A percentile compares a stretch with the other conserved stretches of the same genome.
Conservation (phyloP, 2,113 vertebrate species). For the Sylvietta virens region DNA sequence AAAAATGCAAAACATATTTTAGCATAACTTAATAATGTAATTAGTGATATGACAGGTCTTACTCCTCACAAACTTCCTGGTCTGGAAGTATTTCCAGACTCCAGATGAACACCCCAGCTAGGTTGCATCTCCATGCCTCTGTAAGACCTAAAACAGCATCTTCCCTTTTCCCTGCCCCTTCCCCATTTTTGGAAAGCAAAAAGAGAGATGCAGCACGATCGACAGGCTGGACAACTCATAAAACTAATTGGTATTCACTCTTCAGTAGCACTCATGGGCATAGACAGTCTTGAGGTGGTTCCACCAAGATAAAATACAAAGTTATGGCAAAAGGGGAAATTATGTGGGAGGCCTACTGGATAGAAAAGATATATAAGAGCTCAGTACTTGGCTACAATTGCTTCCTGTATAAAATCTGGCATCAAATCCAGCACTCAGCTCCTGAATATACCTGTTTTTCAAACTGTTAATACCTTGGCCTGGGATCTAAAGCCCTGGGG, state of each 20-base stretch:
- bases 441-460: not conserved
- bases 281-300: not conserved
- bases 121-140: not conserved
- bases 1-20: not conserved
- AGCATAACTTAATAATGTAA: not conserved
- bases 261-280: not conserved
- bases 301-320: not conserved
- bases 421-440: not conserved
- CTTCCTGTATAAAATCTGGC: not conserved
- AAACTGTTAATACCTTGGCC: not conserved
- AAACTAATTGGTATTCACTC: not conserved
- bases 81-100: not conserved
- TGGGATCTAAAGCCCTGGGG: not conserved
- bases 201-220: not conserved
- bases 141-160: not conserved
- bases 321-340: not conserved
- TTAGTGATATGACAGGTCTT: not conserved
- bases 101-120: not conserved
- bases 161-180: not conserved
- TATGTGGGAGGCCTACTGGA: not conserved
- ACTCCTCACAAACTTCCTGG: not conserved
- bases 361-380: not conserved
- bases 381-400: not conserved
- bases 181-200: not conserved
- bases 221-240: not conserved